Conservation (phyloP, 1,140 invertebrate species). For the Meloidogyne hapla region DNA sequence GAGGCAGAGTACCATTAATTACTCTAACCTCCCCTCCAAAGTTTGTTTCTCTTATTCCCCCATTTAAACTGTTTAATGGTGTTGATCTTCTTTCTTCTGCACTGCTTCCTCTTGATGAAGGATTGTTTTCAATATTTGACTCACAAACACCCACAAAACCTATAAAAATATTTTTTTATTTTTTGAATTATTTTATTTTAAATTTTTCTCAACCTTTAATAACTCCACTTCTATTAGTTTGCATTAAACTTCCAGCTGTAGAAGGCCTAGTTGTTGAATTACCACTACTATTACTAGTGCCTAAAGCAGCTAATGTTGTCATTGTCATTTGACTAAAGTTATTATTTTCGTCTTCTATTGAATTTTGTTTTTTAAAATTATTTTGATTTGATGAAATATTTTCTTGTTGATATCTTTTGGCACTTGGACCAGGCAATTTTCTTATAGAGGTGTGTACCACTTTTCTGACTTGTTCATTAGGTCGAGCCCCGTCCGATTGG, state of each 20-base stretch:
- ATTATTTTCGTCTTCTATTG: constrained; percentile 10
- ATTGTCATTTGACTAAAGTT: neutral
- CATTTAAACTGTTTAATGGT: neutral
- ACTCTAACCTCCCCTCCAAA: neutral
- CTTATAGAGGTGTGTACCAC: neutral
- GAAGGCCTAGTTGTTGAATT: constrained; percentile 10
- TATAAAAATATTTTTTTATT: no score
- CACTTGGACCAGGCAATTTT: neutral
- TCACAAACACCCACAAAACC: no score
- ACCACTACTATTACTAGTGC: neutral
- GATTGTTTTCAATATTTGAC: neutral
- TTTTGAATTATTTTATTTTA: no score
- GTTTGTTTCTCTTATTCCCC: neutral
- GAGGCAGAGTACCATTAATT: constrained; percentile 28
- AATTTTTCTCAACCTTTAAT: neutral
- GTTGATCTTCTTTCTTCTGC: neutral
- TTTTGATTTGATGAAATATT: neutral
- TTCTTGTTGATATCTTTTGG: neutral
- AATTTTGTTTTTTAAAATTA: neutral
- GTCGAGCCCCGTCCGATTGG: constrained; percentile 39
- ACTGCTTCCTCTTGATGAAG: neutral
- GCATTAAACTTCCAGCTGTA: neutral
- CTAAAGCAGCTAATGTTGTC: neutral
- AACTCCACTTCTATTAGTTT: neutral
- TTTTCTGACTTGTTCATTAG: neutral